Conservation (phyloP, 2,888 invertebrate species). For the Nematopogon swammerdamellus region DNA sequence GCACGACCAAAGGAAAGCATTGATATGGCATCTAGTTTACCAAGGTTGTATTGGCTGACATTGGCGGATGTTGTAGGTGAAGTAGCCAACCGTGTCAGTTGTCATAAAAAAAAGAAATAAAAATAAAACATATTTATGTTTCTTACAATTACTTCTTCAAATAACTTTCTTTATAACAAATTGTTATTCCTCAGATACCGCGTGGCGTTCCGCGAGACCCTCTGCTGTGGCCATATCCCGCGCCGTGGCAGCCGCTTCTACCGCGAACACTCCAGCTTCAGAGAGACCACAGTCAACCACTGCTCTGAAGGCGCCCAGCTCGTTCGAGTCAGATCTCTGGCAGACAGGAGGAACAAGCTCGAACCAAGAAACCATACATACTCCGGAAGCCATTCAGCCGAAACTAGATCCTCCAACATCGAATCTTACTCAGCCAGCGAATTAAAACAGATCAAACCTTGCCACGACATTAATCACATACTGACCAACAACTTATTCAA, state of each 20-base stretch:
- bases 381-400: not conserved
- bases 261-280: slow-evolving; percentile 60
- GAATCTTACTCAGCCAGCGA: not conserved
- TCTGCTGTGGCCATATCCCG: slow-evolving; percentile 57
- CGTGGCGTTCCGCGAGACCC: slow-evolving; percentile 71
- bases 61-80: no score
- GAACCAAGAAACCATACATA: not conserved
- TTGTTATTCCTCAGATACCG: slow-evolving; percentile 58
- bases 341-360: not conserved
- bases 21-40: no score
- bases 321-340: slow-evolving; percentile 32
- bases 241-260: slow-evolving; percentile 45
- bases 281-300: slow-evolving; percentile 55
- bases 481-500: not conserved
- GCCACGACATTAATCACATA: not conserved
- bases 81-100: no score
- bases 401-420: not conserved
- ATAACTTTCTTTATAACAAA: not conserved
- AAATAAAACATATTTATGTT: no score
- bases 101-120: no score
- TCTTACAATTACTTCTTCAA: no score
- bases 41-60: no score
- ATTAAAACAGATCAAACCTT: not conserved
- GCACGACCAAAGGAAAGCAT: no score
- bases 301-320: slow-evolving; percentile 40